Evolutionary conservation across 2,113 vertebrate genomes (phyloP).

Genomic region (Sebastes fasciatus): DNA sequence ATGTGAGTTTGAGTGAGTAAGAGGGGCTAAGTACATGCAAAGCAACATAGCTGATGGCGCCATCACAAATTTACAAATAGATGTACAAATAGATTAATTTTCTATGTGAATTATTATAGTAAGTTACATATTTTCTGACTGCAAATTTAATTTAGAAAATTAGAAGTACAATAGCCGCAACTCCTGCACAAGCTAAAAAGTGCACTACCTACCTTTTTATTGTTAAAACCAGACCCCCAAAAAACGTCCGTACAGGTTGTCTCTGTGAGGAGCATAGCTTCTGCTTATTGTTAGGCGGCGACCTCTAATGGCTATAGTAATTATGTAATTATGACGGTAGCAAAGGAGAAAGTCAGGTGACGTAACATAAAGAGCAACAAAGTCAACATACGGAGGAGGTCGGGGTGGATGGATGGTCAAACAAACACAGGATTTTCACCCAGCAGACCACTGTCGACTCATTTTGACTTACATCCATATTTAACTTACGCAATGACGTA

Average conservation of each 20-base stretch:
- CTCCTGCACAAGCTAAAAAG: neutral
- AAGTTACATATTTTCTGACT: neutral
- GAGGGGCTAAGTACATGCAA: neutral
- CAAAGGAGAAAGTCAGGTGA: neutral
- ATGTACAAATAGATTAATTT: no score
- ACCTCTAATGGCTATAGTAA: neutral
- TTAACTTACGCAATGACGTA: no score
- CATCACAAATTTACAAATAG: neutral
- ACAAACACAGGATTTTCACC: neutral
- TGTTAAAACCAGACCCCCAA: neutral
- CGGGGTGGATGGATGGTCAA: neutral
- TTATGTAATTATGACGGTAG: neutral
- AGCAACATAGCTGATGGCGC: slow-evolving; percentile 15
- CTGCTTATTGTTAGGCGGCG: neutral
- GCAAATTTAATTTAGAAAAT: slow-evolving; percentile 26
- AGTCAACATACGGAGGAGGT: no score
- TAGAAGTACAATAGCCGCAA: neutral
- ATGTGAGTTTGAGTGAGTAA: slow-evolving; percentile 14
- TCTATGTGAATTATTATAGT: no score
- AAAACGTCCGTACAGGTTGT: neutral
- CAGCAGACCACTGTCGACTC: no score
- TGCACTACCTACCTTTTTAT: neutral
- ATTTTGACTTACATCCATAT: no score
- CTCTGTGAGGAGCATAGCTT: no score
- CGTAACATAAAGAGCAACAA: neutral